Evolutionary conservation across 2,888 invertebrate species (phyloP), one percentile per base, ranked within the genome.

Genomic region (Julus scanicus): DNA sequence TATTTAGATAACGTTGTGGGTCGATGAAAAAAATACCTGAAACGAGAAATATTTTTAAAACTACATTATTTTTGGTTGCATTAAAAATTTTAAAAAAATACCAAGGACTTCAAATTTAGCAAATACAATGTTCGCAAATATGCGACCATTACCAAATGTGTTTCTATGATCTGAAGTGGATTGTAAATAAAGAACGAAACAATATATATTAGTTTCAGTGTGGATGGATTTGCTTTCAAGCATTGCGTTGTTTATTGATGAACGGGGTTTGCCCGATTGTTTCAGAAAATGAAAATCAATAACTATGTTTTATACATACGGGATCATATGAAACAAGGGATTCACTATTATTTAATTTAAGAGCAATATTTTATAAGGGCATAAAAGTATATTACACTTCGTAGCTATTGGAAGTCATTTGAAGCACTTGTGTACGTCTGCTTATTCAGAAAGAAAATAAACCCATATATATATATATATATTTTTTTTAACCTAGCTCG

Each of bases 231-330:
- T 80, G 29, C 15, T 71, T 29, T 9, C 37, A 15, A 80, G 13
- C 80, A 80, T 80, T 37, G 37, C 17, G 37, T 80, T 80, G 80
- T 80, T 80, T 80, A 37, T 80, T 80, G 80, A 37, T 29, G 37
- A 80, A 44, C 37, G 3, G 80, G 13, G 37, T 20, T 80, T 80
- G 9, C 29, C 3, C 37, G 80, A 80, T 13, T 37, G 37, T 80
- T 37, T 37, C 13, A 80, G 37, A 4, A 37, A 37, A 15, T 11
- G 29, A 80, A 71, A 80, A 80, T 80, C 80, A 37, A 80, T 80
- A 80, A 13, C 37, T 37, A 80, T 80, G 80, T 11, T 37, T 80
- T 80, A 37, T 80, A 37, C 80, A 80, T 80, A 29, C 37, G 80
- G 15, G 37, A 80, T 13, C 80, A n/a, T n/a, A 80, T n/a, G n/a